A percentile compares a stretch with the other conserved stretches of the same genome.
Evolutionary conservation across 2,113 vertebrate species (phyloP).

Genomic region (Ammodytes dubius): DNA sequence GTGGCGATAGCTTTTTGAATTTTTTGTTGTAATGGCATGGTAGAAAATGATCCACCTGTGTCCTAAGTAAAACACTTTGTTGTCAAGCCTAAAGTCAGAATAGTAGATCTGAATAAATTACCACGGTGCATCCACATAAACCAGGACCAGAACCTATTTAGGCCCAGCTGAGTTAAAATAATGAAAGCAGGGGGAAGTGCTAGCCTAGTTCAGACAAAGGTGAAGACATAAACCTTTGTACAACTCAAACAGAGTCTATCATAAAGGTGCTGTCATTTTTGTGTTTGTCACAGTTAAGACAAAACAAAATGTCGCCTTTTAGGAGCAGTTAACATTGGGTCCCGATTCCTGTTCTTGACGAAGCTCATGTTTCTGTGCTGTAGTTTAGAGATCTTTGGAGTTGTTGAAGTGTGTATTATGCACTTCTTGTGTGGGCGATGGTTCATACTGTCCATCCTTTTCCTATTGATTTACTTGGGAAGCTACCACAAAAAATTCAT

Average conservation of each 20-base stretch:
- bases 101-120: no score
- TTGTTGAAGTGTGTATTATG: background rate
- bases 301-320: no score
- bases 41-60: background rate
- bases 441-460: no score
- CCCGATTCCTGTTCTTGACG: no score
- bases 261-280: no score
- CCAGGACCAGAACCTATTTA: background rate
- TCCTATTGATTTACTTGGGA: no score
- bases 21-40: background rate
- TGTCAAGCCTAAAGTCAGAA: background rate
- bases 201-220: background rate
- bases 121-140: no score
- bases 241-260: background rate
- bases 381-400: background rate
- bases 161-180: background rate
- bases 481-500: no score
- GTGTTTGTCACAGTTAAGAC: background rate
- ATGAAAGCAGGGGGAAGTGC: background rate
- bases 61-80: background rate
- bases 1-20: background rate
- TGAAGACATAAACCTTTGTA: background rate
- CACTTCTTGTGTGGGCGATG: background rate
- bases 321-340: no score
- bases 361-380: background rate